Evolutionary conservation across 2,797 vertebrate species (phyloP).

Genomic region (Diceros bicornis): DNA sequence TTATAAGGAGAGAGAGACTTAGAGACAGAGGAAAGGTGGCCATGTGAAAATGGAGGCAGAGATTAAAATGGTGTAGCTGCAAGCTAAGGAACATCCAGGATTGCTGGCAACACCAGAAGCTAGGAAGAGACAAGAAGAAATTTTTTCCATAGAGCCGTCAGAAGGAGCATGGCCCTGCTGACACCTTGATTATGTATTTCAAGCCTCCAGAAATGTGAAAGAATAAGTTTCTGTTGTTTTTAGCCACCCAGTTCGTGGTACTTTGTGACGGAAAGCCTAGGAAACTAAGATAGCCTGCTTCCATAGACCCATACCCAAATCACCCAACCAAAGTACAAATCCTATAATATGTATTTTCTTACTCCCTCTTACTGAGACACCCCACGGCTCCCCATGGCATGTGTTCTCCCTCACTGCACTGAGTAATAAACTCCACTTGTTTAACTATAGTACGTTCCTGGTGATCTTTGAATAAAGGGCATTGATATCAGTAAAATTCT

Average conservation of each 20-base stretch:
- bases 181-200: neutral
- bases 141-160: neutral
- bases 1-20: neutral
- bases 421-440: neutral
- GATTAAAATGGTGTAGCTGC: neutral
- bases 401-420: neutral
- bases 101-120: neutral
- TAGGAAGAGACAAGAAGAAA: neutral
- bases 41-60: neutral
- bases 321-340: slow-evolving; percentile 34
- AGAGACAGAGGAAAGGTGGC: neutral
- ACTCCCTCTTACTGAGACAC: neutral
- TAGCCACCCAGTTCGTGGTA: neutral
- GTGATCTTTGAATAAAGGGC: neutral
- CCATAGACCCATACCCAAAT: neutral
- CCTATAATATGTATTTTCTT: neutral
- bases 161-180: neutral
- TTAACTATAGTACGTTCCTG: neutral
- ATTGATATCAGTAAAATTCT: neutral
- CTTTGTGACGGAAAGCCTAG: neutral
- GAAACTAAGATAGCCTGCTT: neutral
- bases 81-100: neutral
- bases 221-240: neutral
- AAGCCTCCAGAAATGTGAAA: neutral
- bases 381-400: neutral